These are phyloP conservation scores for Chrysemys picta DNA, from an alignment of 2,113 vertebrate genomes.

Conservation along the genomic window DNA sequence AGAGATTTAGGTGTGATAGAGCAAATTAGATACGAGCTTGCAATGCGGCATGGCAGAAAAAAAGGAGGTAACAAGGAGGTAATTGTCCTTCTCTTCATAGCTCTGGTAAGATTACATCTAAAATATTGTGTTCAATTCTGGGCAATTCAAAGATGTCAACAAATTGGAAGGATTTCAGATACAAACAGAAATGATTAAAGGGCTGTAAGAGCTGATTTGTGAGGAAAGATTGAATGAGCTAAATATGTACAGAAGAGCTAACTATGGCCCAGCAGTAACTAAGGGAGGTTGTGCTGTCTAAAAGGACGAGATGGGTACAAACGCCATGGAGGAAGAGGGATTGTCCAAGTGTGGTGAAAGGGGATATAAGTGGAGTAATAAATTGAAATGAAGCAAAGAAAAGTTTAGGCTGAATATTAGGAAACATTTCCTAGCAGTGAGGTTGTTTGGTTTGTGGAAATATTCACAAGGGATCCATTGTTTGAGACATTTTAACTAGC, in stretches of 20 bases:
- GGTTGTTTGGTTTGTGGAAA: background rate
- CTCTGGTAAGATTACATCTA: conserved; percentile 35
- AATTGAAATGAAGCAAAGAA: background rate
- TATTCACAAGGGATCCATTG: rapidly evolving
- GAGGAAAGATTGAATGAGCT: conserved; percentile 21
- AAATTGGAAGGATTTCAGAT: conserved; percentile 48
- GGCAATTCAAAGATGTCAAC: background rate
- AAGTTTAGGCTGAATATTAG: background rate
- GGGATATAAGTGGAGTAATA: background rate
- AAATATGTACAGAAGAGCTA: background rate
- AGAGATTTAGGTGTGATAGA: conserved; percentile 43
- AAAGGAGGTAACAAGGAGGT: conserved; percentile 28
- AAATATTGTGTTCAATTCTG: conserved; percentile 43
- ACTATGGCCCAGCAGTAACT: background rate
- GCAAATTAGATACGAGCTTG: background rate
- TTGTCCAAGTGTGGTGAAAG: background rate
- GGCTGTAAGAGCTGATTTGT: conserved; percentile 29
- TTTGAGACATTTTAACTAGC: background rate
- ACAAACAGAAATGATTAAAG: conserved; percentile 36
- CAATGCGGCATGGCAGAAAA: background rate
- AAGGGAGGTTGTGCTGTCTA: background rate
- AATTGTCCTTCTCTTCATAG: conserved; percentile 31
- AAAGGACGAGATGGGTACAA: background rate
- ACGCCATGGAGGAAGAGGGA: background rate
- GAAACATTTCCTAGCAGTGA: background rate